Percentiles rank a stretch among this genome's conserved stretches.
Conservation (phyloP, 2,888 invertebrate genomes). For the Chrysopilus asiliformis region DNA sequence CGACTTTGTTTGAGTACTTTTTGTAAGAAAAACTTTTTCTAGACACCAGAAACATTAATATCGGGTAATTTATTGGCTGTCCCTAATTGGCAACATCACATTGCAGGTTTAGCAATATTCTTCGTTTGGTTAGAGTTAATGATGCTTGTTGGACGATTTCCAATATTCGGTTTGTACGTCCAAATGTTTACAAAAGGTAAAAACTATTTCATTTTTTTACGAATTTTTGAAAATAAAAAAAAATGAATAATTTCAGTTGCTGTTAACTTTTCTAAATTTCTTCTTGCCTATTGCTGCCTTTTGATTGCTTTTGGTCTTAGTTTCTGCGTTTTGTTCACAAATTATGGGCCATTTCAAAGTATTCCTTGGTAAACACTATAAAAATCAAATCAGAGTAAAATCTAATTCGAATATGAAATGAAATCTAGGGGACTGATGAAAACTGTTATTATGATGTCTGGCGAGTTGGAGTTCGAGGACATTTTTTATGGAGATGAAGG, state of each 20-base stretch:
- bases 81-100: conserved; percentile 61
- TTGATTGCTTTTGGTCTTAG: conserved; percentile 67
- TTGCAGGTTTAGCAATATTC: conserved; percentile 65
- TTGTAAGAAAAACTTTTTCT: conserved; percentile 3
- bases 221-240: no score
- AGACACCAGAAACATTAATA: conserved; percentile 30
- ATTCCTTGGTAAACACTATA: conserved; percentile 35
- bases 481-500: conserved; percentile 53
- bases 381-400: no score
- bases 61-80: conserved; percentile 25
- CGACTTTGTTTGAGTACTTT: conserved; percentile 1
- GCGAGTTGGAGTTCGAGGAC: conserved; percentile 73
- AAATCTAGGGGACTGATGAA: conserved; percentile 46
- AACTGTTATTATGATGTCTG: conserved; percentile 80
- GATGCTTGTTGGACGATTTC: conserved; percentile 76
- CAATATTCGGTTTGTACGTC: conserved; percentile 72
- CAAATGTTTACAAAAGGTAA: conserved; percentile 73
- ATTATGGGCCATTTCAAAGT: conserved; percentile 55
- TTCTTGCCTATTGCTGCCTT: conserved; percentile 66
- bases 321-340: conserved; percentile 69
- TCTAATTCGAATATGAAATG: no score
- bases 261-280: conserved; percentile 67
- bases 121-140: conserved; percentile 72
- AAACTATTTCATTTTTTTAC: no score
- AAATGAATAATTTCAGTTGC: conserved; percentile 49